A percentile compares a stretch with the other conserved stretches of the same genome.
These are phyloP conservation scores for Oreortyx pictus DNA, from an alignment of 2,797 vertebrate genomes.

Conservation along the genomic window DNA sequence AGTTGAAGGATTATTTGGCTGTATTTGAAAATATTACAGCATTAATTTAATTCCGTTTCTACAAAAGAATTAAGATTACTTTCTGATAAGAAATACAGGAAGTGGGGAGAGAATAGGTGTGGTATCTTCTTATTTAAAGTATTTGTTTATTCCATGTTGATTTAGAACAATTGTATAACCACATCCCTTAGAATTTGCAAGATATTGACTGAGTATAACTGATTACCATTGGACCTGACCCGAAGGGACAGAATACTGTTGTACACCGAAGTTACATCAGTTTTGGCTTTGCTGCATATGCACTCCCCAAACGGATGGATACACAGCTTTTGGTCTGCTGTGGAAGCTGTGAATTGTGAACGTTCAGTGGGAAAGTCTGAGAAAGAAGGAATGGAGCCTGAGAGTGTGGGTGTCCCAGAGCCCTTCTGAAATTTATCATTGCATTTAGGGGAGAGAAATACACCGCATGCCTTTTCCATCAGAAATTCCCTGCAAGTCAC, in stretches of 20 bases:
- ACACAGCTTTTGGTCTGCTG: too few species aligned
- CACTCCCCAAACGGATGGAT: background rate
- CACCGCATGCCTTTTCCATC: too few species aligned
- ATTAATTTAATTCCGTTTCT: slow-evolving; percentile 16
- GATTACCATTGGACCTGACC: background rate
- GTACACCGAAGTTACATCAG: too few species aligned
- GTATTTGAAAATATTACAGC: slow-evolving; percentile 44
- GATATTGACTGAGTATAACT: background rate
- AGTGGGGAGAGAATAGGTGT: slow-evolving; percentile 58
- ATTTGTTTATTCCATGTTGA: background rate
- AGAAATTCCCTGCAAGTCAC: too few species aligned
- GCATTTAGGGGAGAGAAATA: too few species aligned
- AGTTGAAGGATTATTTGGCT: slow-evolving; percentile 52
- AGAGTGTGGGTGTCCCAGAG: too few species aligned
- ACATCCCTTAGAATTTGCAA: background rate
- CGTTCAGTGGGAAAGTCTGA: too few species aligned
- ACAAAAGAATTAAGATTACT: slow-evolving; percentile 48
- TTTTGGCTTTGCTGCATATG: background rate
- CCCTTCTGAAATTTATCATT: too few species aligned
- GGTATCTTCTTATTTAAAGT: background rate
- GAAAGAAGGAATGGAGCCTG: too few species aligned
- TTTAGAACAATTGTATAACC: background rate
- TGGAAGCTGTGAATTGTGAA: too few species aligned
- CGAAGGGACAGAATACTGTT: too few species aligned
- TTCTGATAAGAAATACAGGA: slow-evolving; percentile 71